Base-by-base conservation (phyloP, 2,888 invertebrate genomes). In the Steinernema hermaphroditum region DNA sequence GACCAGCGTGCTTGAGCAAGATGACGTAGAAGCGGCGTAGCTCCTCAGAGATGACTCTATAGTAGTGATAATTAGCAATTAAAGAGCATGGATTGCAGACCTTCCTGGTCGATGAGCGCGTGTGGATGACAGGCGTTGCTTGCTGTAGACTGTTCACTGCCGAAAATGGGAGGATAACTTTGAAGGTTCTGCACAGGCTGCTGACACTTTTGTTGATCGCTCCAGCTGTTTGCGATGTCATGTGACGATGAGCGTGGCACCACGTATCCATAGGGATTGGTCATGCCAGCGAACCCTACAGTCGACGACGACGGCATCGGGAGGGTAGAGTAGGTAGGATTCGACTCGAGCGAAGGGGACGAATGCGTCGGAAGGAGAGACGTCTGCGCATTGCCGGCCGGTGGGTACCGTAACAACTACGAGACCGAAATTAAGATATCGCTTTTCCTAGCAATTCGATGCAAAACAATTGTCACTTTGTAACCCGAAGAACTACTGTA, bases 31-130 rank as follows among this genome's bases (percentile, higher is more conserved):
- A 32, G 29, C 8, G 8, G 62, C 32, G 32, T 62, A 62, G 34
- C 29, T 32, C 32, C 62, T 62, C 16, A 29, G 27, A 22, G 62
- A 24, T 12, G 46, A 19, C 9, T 46, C 46, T 46, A 46, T 12
- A 9, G 22, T 4, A 37, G 12, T 8, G 4, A 37, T 37, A 12
- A 37, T 12, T 12, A 12, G 37, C 37, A n/a, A n/a, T n/a, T n/a
- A n/a, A n/a, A n/a, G n/a, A n/a, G n/a, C n/a, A n/a, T n/a, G n/a
- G n/a, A n/a, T n/a, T n/a, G n/a, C n/a, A n/a, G n/a, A 29, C 62
- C 62, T 62, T 29, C 32, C 62, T 62, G 62, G 32, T 62, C 62
- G 27, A 62, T 32, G 12, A 62, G 62, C n/a, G 62, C 2, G 32
- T 62, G 62, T 29, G 62, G 29, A 32, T 62, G 62, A 32, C 62